A percentile compares a stretch with the other conserved stretches of the same genome.
Evolutionary conservation across 1,140 invertebrate genomes (phyloP).

Genomic region (Tetramorium simillimum): DNA sequence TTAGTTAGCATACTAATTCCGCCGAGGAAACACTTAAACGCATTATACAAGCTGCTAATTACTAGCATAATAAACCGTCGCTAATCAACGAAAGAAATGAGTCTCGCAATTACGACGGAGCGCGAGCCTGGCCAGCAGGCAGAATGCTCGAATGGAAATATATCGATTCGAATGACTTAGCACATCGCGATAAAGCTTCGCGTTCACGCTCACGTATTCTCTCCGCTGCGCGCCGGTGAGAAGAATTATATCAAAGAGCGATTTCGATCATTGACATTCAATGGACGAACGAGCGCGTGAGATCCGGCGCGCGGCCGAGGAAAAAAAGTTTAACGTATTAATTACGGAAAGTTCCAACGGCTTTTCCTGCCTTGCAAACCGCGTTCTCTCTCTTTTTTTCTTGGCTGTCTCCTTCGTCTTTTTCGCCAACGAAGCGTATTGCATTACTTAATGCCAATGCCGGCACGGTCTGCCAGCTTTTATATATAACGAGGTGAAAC

Average conservation of each 20-base stretch:
- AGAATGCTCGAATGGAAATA: conserved; percentile 35
- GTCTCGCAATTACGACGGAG: conserved; percentile 19
- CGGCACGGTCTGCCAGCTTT: conserved; percentile 70
- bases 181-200: conserved; percentile 20
- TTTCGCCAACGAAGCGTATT: conserved; percentile 67
- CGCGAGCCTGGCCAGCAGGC: not conserved
- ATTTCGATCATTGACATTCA: conserved; percentile 76
- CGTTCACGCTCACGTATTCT: conserved; percentile 68
- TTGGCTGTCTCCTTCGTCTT: conserved; percentile 60
- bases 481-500: conserved; percentile 72
- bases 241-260: conserved; percentile 74
- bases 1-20: conserved; percentile 79
- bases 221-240: conserved; percentile 8
- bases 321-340: conserved; percentile 76
- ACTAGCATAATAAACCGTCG: conserved; percentile 77
- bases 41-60: conserved; percentile 80
- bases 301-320: conserved; percentile 59
- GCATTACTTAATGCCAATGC: conserved; percentile 74
- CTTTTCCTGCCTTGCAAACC: conserved; percentile 56
- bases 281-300: conserved; percentile 57
- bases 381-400: conserved; percentile 2
- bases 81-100: conserved; percentile 78
- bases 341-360: conserved; percentile 71
- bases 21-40: conserved; percentile 79
- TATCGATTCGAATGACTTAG: conserved; percentile 4